Base-by-base conservation (phyloP, 2,797 vertebrate species). In the Psittacula echo region DNA sequence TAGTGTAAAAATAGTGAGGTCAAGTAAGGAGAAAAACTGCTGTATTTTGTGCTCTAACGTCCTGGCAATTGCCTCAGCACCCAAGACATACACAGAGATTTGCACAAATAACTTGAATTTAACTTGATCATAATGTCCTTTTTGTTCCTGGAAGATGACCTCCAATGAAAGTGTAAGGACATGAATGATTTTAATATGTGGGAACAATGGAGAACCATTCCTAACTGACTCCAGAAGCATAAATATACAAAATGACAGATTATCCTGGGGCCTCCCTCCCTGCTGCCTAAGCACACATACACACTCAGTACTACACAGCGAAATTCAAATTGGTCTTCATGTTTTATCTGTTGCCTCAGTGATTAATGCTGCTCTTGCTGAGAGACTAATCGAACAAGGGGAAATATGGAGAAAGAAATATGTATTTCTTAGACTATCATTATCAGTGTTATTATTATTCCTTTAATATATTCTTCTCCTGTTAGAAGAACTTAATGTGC, bases 161-260 rank as follows among this genome's bases (percentile, higher is more conserved):
- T 98, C 86, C 81, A 95, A 60, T 85, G 87, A 95, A 97, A 96
- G 86, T 88, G 83, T 95, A 97, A 98, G 95, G 96, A 97, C 61
- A 37, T 79, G 95, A 95, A 94, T 97, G 97, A 97, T 98, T 97
- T 98, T 98, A 98, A 98, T 98, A 93, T 75, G 54, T 84, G 65
- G 72, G 95, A 98, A 97, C 97, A 98, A 97, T 93, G 93, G 93
- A 75, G 80, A 96, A 91, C 88, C 44, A 50, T 85, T 96, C 86
- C 82, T 56, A 89, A 92, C 82, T 61, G 71, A 94, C 85, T 94
- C 72, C 70, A 96, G 90, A 45, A 76, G 60, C 90, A 95, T 95
- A 97, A 97, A 97, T 98, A 97, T 92, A 97, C 87, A 87, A 95
- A 97, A 97, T 97, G 98, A 98, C 97, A 98, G 94, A 97, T 97